A percentile compares a stretch with the other conserved stretches of the same genome.
phyloP scores from a whole-genome alignment of 2,797 vertebrate genomes.

The Acridotheres tristis region DNA sequence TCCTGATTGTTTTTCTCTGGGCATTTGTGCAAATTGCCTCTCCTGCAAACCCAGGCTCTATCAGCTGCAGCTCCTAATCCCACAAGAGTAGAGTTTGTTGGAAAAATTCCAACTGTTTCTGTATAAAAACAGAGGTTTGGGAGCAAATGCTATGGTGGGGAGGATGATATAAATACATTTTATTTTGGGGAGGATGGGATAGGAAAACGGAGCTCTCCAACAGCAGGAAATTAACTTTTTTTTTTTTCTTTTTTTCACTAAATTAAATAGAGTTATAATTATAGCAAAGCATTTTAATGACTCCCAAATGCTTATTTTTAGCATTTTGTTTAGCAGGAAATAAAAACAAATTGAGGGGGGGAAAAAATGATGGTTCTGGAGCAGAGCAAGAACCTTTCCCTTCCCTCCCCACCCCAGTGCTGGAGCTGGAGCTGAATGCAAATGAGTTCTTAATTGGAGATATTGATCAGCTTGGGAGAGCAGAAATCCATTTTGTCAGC shows the following conservation, averaged over 20 bases:
- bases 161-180: neutral
- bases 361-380: neutral
- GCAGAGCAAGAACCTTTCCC: neutral
- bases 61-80: constrained; percentile 4
- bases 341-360: neutral
- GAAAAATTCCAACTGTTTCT: neutral
- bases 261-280: constrained; percentile 4
- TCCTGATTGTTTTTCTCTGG: constrained; percentile 5
- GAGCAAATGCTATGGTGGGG: neutral
- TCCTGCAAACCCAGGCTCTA: neutral
- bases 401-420: neutral
- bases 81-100: neutral
- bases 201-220: neutral
- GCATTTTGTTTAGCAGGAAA: constrained; percentile 33
- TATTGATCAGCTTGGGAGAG: neutral
- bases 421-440: neutral
- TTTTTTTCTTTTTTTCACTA: neutral
- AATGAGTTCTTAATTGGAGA: neutral
- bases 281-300: neutral
- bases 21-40: constrained; percentile 6
- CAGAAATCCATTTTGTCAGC: neutral
- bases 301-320: constrained; percentile 35
- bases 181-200: neutral
- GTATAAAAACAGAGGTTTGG: neutral
- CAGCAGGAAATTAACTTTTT: neutral